Base-by-base conservation (phyloP, 2,113 vertebrate genomes). In the Hyperopisus bebe region DNA sequence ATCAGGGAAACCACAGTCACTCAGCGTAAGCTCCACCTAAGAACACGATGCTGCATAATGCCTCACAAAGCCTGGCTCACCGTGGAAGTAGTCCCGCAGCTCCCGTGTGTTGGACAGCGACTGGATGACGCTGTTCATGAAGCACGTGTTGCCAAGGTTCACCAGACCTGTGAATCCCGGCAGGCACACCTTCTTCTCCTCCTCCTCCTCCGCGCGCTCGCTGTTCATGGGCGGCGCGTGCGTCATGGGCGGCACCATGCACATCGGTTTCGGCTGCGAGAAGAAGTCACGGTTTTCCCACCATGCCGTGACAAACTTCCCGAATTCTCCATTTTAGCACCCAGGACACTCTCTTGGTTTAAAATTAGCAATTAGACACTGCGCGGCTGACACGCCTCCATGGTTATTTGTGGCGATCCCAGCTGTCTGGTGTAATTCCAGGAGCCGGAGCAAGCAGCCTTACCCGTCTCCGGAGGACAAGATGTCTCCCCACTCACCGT, bases 81-180 rank as follows among this genome's bases (percentile, higher is more conserved):
- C 98, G 0, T 99, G 98, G 92, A 99, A 99, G 92, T 98, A 99
- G 93, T 99, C 98, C 11, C 98, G 95, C 89, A 99, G 97, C 92
- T 99, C 98, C 85, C 98, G 95, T 9, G 98, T 99, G 94, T 99
- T 99, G 31, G 98, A 99, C 88, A 99, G 93, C 80, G 98, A 99
- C 92, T 99, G 98, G 90, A 99, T 99, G 91, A 99, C 98, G 0
- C 98, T 99, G 94, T 99, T 99, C 98, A 99, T 99, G 94, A 99
- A 99, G 94, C 98, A 99, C 47, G 98, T 99, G 94, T 99, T 99
- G 89, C 98, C 98, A 2, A 99, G 95, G 93, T 99, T 99, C 88
- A 99, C 98, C 90, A 99, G 93, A 42, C 98, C 98, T 0, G 98
- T 99, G 94, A 99, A 99, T 31, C 98, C 98, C 0, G 98, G 98